Conservation (phyloP, 1,140 invertebrate genomes). For the Campodea augens region DNA sequence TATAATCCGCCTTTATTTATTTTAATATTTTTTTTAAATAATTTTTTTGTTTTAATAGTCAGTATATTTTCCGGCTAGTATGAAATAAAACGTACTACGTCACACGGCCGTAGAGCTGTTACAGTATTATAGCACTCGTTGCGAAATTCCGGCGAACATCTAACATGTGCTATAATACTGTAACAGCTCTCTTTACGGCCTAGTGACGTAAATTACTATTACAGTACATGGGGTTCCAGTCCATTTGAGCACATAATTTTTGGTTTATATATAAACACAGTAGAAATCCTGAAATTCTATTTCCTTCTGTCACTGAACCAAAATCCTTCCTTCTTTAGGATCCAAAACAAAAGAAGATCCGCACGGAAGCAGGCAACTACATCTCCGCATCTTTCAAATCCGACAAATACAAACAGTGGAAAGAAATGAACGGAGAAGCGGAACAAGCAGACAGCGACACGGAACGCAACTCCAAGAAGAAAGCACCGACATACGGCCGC, state of each 20-base stretch:
- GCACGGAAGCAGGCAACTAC: conserved; percentile 83
- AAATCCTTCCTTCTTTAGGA: conserved; percentile 21
- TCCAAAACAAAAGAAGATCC: conserved; percentile 55
- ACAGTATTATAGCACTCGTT: no score
- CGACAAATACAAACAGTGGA: conserved; percentile 72
- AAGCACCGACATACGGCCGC: neutral
- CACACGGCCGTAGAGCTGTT: no score
- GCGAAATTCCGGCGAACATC: no score
- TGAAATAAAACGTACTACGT: no score
- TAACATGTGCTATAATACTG: no score
- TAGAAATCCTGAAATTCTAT: conserved; percentile 6
- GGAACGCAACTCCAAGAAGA: conserved; percentile 1
- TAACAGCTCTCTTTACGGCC: no score
- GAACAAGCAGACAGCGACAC: conserved; percentile 23
- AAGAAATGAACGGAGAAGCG: conserved; percentile 46
- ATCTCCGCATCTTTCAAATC: conserved; percentile 87
- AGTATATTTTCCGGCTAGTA: no score
- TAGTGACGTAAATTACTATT: no score
- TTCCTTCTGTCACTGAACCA: conserved; percentile 10
- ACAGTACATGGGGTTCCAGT: neutral
- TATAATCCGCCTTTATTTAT: neutral
- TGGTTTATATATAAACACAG: conserved; percentile 10
- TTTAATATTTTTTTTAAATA: neutral
- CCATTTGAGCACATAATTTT: neutral
- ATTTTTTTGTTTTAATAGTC: neutral